Percentiles rank a stretch among this genome's conserved stretches.
Evolutionary conservation across 2,113 vertebrate genomes (phyloP).

Genomic region (Forbesichthys papilliferus): DNA sequence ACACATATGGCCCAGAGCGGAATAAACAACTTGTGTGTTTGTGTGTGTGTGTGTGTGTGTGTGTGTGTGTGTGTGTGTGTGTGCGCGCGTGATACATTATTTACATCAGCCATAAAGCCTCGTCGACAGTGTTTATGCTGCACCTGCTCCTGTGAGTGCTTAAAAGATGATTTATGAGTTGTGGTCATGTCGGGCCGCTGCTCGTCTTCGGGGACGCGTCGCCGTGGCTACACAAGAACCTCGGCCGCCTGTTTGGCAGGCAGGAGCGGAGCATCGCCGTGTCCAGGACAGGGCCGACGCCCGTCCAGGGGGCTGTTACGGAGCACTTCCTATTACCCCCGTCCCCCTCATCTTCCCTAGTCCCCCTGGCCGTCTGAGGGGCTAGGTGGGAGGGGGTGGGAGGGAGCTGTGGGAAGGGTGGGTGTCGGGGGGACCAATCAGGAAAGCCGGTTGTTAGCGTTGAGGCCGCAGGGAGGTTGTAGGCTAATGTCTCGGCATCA

Average conservation of each 20-base stretch:
- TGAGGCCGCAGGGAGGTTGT: no score
- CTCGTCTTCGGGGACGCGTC: slow-evolving; percentile 89
- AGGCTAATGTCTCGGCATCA: no score
- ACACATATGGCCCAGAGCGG: slow-evolving; percentile 81
- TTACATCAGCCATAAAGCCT: slow-evolving; percentile 92
- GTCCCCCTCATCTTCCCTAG: slow-evolving; percentile 69
- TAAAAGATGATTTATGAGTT: slow-evolving; percentile 99
- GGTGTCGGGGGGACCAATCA: neutral
- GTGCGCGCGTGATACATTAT: slow-evolving; percentile 91
- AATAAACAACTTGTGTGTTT: slow-evolving; percentile 85
- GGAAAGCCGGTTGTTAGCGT: neutral
- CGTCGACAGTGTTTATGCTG: slow-evolving; percentile 93
- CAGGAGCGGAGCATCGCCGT: slow-evolving; percentile 70
- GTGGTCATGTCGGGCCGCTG: slow-evolving; percentile 90
- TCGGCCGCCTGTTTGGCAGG: slow-evolving; percentile 83
- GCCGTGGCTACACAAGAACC: slow-evolving; percentile 95
- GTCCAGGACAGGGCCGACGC: slow-evolving; percentile 88
- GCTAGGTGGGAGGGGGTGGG: neutral
- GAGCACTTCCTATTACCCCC: slow-evolving; percentile 86
- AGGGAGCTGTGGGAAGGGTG: neutral
- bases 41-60: slow-evolving; percentile 62
- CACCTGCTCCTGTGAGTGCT: slow-evolving; percentile 89
- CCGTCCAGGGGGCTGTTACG: slow-evolving; percentile 84
- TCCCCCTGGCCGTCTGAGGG: slow-evolving; percentile 48
- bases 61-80: slow-evolving; percentile 29